Conservation (phyloP, 2,113 vertebrate genomes). For the Pavo muticus region DNA sequence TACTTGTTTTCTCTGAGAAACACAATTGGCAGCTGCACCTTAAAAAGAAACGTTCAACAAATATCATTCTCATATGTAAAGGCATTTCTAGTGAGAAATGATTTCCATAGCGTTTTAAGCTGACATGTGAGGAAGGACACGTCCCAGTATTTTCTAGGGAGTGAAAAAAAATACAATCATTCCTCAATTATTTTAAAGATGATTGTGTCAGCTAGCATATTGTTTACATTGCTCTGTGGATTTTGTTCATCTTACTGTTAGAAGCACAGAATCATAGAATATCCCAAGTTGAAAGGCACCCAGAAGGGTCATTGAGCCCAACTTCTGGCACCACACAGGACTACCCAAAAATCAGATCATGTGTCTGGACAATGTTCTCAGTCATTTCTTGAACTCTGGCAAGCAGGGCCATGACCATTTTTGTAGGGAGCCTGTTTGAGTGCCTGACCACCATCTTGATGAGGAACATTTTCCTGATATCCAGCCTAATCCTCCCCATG, state of each 20-base stretch:
- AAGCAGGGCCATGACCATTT: too few relatives aligned
- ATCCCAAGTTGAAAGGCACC: too few relatives aligned
- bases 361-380: too few relatives aligned
- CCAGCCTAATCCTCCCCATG: too few relatives aligned
- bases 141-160: neutral
- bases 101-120: neutral
- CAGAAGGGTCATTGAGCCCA: too few relatives aligned
- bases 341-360: too few relatives aligned
- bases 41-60: conserved; percentile 45
- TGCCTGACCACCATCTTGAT: too few relatives aligned
- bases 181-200: neutral
- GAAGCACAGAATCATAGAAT: too few relatives aligned
- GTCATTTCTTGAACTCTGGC: too few relatives aligned
- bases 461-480: too few relatives aligned
- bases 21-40: conserved; percentile 48
- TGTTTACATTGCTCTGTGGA: neutral
- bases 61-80: conserved; percentile 50
- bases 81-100: conserved; percentile 36
- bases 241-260: neutral
- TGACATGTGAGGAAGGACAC: neutral
- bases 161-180: neutral
- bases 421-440: too few relatives aligned
- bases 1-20: conserved; percentile 37
- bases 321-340: too few relatives aligned
- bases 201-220: neutral